These are phyloP conservation scores for Cetoscarus ocellatus DNA, from an alignment of 2,797 vertebrate species.

Conservation along the genomic window DNA sequence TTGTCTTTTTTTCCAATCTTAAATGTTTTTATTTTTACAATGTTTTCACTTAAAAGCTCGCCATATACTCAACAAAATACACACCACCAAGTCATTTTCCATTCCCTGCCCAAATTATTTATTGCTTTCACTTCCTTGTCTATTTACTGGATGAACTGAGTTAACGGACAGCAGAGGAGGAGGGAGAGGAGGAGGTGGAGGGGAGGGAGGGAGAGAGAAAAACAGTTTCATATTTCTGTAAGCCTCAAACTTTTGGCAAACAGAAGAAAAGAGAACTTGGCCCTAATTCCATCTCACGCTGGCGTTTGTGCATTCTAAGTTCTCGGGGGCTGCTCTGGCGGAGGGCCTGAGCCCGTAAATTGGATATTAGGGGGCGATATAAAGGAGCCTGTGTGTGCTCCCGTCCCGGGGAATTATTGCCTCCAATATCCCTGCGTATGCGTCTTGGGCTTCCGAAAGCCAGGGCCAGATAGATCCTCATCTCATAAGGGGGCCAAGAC, in stretches of 20 bases:
- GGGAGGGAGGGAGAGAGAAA: conserved; percentile 20
- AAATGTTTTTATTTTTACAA: conserved; percentile 36
- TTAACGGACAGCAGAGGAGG: conserved; percentile 44
- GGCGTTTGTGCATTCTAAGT: conserved; percentile 84
- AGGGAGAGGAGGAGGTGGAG: conserved; percentile 2
- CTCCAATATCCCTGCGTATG: conserved; percentile 83
- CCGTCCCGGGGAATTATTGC: conserved; percentile 86
- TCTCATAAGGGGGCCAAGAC: conserved; percentile 83
- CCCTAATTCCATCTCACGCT: conserved; percentile 85
- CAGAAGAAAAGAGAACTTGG: conserved; percentile 83
- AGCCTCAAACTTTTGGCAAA: conserved; percentile 85
- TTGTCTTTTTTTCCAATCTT: conserved; percentile 55
- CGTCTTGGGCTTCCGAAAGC: conserved; percentile 77
- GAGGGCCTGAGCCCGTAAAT: conserved; percentile 85
- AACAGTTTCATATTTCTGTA: conserved; percentile 84
- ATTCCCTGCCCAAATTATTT: conserved; percentile 62
- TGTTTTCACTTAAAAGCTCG: conserved; percentile 35
- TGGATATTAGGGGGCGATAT: conserved; percentile 87
- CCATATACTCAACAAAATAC: conserved; percentile 54
- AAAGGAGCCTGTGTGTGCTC: conserved; percentile 85
- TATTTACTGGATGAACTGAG: conserved; percentile 76
- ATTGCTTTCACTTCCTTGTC: conserved; percentile 75
- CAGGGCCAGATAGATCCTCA: conserved; percentile 83
- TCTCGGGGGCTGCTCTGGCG: conserved; percentile 87
- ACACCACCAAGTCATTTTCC: conserved; percentile 57